Conservation (phyloP, 1,140 invertebrate genomes). For the Lasioglossum albipes region DNA sequence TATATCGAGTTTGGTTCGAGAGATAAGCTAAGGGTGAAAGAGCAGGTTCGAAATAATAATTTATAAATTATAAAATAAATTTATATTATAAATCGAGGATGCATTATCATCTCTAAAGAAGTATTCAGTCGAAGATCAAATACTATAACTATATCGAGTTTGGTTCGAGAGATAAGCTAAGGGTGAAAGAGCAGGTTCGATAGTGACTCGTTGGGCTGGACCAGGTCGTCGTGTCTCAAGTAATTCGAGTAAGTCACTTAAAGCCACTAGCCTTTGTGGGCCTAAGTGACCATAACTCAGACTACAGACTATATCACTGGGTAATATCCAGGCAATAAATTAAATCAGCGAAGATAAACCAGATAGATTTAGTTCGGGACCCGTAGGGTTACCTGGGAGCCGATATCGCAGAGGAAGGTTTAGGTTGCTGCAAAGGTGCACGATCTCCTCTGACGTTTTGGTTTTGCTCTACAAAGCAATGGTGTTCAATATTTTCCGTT, state of each 20-base stretch:
- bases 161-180: slow-evolving; percentile 42
- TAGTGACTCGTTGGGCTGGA: slow-evolving; percentile 41
- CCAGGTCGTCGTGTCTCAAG: slow-evolving; percentile 56
- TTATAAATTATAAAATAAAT: no score
- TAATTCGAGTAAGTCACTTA: slow-evolving; percentile 61
- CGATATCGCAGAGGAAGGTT: slow-evolving; percentile 69
- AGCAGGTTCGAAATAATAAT: slow-evolving; percentile 39
- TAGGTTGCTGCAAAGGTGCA: slow-evolving; percentile 15
- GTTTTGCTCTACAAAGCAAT: neutral
- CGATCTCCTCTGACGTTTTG: slow-evolving; percentile 17
- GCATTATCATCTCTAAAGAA: neutral
- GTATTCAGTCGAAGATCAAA: neutral
- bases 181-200: slow-evolving; percentile 51
- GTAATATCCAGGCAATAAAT: slow-evolving; percentile 76
- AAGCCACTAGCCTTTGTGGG: slow-evolving; percentile 55
- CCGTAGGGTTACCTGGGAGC: slow-evolving; percentile 63
- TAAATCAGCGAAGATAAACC: slow-evolving; percentile 78
- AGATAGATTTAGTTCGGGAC: slow-evolving; percentile 70
- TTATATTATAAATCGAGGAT: no score
- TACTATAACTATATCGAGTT: slow-evolving; percentile 42
- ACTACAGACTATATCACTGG: slow-evolving; percentile 64
- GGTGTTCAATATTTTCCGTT: no score
- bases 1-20: slow-evolving; percentile 33
- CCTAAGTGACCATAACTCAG: slow-evolving; percentile 71
- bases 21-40: slow-evolving; percentile 58